Conservation (phyloP, 2,113 vertebrate species). For the Osmerus eperlanus region DNA sequence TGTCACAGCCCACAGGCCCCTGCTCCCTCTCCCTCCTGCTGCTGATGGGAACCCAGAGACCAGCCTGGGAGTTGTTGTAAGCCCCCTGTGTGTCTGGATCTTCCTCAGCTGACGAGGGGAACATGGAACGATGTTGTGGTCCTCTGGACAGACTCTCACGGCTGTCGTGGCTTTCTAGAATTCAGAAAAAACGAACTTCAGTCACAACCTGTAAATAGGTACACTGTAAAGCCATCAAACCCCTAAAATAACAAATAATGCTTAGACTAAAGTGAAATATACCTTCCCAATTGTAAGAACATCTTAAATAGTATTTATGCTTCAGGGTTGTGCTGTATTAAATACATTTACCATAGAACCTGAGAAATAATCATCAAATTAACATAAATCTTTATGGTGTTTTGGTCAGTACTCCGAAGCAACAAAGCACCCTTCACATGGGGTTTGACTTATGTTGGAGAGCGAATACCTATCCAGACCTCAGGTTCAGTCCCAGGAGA, state of each 20-base stretch:
- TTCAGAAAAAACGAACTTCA: no score
- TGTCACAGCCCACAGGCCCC: conserved; percentile 51
- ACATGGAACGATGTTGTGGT: no score
- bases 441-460: background rate
- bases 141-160: no score
- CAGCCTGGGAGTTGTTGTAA: conserved; percentile 51
- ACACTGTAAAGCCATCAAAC: background rate
- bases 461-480: background rate
- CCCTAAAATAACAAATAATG: no score
- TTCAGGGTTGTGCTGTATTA: no score
- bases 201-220: background rate
- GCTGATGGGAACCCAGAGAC: conserved; percentile 50
- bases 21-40: conserved; percentile 30
- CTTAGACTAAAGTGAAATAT: no score
- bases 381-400: background rate
- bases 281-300: no score
- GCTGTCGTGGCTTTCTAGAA: no score
- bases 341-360: no score
- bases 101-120: background rate
- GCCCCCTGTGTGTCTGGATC: conserved; percentile 27
- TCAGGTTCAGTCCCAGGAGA: conserved; percentile 39
- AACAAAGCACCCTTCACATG: background rate
- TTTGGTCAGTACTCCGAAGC: background rate
- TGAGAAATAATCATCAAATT: no score
- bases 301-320: no score